Percentiles rank a stretch among this genome's conserved stretches.
These are phyloP conservation scores for Dugesia japonica DNA, from an alignment of 2,888 invertebrate genomes.

Conservation along the genomic window DNA sequence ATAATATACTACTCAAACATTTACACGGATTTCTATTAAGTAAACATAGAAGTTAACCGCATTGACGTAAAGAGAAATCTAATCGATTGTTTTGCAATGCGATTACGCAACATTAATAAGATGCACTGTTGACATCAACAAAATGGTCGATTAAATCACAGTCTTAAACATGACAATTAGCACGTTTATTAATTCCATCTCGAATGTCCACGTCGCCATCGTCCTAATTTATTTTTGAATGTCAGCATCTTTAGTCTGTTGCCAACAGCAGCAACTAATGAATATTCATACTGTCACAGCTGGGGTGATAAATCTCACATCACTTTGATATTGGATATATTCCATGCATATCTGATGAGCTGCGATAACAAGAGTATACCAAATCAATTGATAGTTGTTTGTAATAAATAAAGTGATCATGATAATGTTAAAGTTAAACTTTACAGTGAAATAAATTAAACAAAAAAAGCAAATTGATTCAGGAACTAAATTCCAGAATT, in stretches of 20 bases:
- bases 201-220: conserved; percentile 3
- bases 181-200: not conserved
- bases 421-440: too few species aligned
- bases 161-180: not conserved
- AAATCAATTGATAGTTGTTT: not conserved
- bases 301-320: conserved; percentile 16
- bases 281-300: not conserved
- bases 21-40: too few species aligned
- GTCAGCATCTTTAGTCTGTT: conserved; percentile 15
- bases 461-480: too few species aligned
- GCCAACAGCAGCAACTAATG: conserved; percentile 13
- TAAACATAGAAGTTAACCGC: not conserved
- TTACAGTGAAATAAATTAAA: too few species aligned
- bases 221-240: not conserved
- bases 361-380: not conserved
- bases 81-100: too few species aligned
- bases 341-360: not conserved
- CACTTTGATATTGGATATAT: not conserved
- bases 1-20: too few species aligned
- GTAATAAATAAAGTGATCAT: too few species aligned
- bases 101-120: not conserved
- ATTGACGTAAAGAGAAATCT: not conserved
- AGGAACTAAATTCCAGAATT: too few species aligned
- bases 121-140: not conserved
- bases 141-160: conserved; percentile 10